Conservation (phyloP, 1,140 invertebrate species). For the Chlorops oryzae region DNA sequence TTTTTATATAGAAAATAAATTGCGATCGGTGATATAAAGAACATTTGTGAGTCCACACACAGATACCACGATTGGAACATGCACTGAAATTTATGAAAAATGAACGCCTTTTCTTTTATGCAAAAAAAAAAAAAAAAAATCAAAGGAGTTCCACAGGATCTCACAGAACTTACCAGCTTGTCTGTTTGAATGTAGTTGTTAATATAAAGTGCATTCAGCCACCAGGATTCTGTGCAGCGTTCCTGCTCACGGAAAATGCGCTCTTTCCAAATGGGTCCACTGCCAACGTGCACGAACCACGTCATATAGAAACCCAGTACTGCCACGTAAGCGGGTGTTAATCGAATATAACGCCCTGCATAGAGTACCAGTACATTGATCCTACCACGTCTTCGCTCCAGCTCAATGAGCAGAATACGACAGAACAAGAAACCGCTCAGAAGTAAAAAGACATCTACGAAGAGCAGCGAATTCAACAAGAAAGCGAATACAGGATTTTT, state of each 20-base stretch:
- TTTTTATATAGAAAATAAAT: constrained; percentile 61
- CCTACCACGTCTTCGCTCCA: constrained; percentile 57
- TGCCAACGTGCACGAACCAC: constrained; percentile 57
- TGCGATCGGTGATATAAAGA: constrained; percentile 66
- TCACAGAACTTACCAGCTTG: constrained; percentile 52
- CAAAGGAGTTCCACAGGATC: neutral
- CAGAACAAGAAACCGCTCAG: constrained; percentile 61
- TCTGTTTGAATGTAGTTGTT: constrained; percentile 71
- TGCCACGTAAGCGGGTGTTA: constrained; percentile 64
- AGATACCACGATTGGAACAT: constrained; percentile 87
- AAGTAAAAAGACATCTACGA: constrained; percentile 63
- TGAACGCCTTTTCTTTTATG: neutral
- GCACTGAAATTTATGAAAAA: constrained; percentile 56
- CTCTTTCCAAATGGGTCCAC: constrained; percentile 62
- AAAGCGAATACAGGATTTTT: constrained; percentile 35
- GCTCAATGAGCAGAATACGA: constrained; percentile 56
- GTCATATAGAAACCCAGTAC: constrained; percentile 65
- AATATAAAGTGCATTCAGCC: constrained; percentile 75
- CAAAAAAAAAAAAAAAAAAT: constrained; percentile 6
- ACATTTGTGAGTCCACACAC: constrained; percentile 75
- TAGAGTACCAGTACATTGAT: constrained; percentile 59
- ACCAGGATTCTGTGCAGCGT: constrained; percentile 66
- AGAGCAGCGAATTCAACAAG: constrained; percentile 57
- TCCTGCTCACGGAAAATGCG: constrained; percentile 57
- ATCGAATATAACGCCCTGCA: constrained; percentile 59